A percentile compares a stretch with the other conserved stretches of the same genome.
Conservation (phyloP, 2,888 invertebrate genomes). For the Meteorus colon region DNA sequence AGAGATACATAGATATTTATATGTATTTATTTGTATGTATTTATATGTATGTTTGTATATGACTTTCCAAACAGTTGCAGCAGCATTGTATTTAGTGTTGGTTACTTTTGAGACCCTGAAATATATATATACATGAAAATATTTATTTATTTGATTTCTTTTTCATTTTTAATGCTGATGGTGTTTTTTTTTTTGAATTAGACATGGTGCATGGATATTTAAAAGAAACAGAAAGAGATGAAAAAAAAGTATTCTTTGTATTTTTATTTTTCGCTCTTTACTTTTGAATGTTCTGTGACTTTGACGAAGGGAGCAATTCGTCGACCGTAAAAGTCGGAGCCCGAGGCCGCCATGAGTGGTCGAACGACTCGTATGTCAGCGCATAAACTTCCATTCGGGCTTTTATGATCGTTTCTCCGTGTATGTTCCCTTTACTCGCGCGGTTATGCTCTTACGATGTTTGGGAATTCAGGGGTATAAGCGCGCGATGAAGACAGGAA, state of each 20-base stretch:
- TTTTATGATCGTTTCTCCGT: slow-evolving; percentile 20
- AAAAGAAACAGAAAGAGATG: not conserved
- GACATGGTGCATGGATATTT: not conserved
- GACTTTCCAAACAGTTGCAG: not conserved
- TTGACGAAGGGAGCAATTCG: slow-evolving; percentile 58
- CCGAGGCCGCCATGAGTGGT: slow-evolving; percentile 47
- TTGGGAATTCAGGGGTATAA: not conserved
- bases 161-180: not conserved
- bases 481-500: not conserved
- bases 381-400: slow-evolving; percentile 61
- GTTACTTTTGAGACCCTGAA: slow-evolving; percentile 5
- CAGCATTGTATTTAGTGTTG: not conserved
- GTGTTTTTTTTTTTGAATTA: not conserved
- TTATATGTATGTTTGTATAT: not conserved
- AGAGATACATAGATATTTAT: not conserved
- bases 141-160: not conserved
- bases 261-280: not conserved
- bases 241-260: not conserved
- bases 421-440: slow-evolving; percentile 16
- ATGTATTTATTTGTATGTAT: not conserved
- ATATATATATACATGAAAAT: not conserved
- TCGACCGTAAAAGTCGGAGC: slow-evolving; percentile 60
- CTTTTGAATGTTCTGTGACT: slow-evolving; percentile 18
- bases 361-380: slow-evolving; percentile 52
- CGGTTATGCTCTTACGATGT: not conserved